Base-by-base conservation (phyloP, 2,113 vertebrate genomes). In the Nycticebus coucang region DNA sequence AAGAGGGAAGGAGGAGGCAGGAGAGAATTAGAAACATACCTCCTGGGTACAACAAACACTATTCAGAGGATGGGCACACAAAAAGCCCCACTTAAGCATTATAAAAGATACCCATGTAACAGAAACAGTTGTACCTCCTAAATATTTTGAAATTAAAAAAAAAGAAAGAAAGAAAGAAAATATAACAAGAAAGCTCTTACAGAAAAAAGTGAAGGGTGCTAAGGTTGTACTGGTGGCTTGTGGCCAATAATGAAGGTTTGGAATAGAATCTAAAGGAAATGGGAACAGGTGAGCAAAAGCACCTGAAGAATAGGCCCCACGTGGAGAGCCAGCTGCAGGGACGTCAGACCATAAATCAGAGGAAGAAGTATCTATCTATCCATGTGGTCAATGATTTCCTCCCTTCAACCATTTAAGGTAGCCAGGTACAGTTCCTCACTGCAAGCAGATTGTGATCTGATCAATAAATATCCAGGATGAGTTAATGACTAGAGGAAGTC, bases 401-500 rank as follows among this genome's bases (percentile, higher is more conserved):
- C 28, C 55, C 30, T 19, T 66, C 55, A 68, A 3, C 18, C 7
- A 33, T 26, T 8, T 19, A 24, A 0, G 12, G 35, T 74, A 78
- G 60, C 28, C 4, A 77, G 53, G 14, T 45, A 11, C n/a, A 45
- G 10, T 7, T 91, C 53, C 82, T 64, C 71, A 41, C 37, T 88
- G 37, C 33, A 64, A 77, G 53, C 13, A 95, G 78, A 83, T 93
- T 87, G 83, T 30, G 28, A 9, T 60, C 37, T 84, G 64, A 87
- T 64, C 45, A 75, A 18, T 33, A 7, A 21, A 59, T 66, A 55
- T 24, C 28, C 60, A 91, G 45, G 93, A 72, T 37, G 41, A 91
- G 75, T 96, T 95, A 96, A 96, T 84, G 81, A 78, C 69, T 75
- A 71, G 30, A 79, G 78, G 85, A 94, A 95, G 21, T 33, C 26